Evolutionary conservation across 2,888 invertebrate species (phyloP).

Genomic region (Aphrophora alni): DNA sequence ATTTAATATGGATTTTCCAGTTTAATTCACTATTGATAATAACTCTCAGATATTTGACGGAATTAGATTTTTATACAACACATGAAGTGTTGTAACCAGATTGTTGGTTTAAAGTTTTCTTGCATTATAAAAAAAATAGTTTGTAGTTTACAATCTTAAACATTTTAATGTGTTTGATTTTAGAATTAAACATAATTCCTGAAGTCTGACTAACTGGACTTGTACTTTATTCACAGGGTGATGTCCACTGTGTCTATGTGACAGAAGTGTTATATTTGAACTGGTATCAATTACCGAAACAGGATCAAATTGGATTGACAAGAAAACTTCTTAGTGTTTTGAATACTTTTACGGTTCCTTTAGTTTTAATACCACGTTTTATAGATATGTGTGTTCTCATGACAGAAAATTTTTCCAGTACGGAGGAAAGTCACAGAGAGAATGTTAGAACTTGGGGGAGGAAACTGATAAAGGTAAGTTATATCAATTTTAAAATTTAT

Average conservation of each 20-base stretch:
- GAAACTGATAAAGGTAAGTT: constrained; percentile 30
- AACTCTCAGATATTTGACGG: too few species aligned
- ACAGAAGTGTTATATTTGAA: constrained; percentile 45
- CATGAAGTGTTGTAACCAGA: too few species aligned
- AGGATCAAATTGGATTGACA: constrained; percentile 27
- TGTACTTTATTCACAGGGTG: too few species aligned
- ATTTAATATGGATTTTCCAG: too few species aligned
- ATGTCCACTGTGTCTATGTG: constrained; percentile 45
- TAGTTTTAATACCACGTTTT: constrained; percentile 40
- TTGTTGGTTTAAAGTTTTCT: too few species aligned
- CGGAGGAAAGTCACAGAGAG: constrained; percentile 16
- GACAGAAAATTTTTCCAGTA: constrained; percentile 15
- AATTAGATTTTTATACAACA: too few species aligned
- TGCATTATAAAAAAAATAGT: too few species aligned
- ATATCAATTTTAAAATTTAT: not conserved
- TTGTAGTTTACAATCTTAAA: too few species aligned
- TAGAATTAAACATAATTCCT: too few species aligned
- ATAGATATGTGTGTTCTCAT: constrained; percentile 40
- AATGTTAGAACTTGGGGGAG: constrained; percentile 32
- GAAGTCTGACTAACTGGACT: too few species aligned
- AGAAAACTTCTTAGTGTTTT: constrained; percentile 26
- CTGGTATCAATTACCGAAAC: constrained; percentile 39
- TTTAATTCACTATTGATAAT: too few species aligned
- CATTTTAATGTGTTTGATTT: too few species aligned
- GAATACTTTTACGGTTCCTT: constrained; percentile 39